These are phyloP conservation scores for Lathamus discolor DNA, from an alignment of 2,113 vertebrate genomes.

Conservation along the genomic window DNA sequence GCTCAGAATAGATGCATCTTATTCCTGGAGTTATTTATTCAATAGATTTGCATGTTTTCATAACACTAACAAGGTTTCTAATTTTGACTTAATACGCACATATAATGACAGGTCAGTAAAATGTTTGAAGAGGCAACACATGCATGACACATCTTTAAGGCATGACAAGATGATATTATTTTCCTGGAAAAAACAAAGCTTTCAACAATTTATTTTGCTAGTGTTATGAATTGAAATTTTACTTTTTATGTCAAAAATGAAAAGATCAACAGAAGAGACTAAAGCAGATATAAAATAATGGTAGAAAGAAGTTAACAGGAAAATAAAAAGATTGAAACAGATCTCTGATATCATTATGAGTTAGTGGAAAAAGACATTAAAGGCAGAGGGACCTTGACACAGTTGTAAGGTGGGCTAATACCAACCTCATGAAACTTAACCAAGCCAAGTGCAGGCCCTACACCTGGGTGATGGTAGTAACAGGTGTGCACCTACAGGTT, in stretches of 20 bases:
- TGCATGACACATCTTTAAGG: not conserved
- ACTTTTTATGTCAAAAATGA: not conserved
- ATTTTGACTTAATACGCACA: not conserved
- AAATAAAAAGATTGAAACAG: not conserved
- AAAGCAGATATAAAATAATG: not conserved
- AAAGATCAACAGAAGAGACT: not conserved
- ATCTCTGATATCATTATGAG: not conserved
- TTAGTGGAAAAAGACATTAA: not conserved
- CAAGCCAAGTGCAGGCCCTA: not conserved
- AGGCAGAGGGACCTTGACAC: not conserved
- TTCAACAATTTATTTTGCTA: not conserved
- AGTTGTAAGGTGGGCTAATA: not conserved
- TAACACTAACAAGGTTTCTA: not conserved
- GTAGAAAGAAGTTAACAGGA: not conserved
- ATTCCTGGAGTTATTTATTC: not conserved
- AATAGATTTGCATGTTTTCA: not conserved
- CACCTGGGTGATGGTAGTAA: not conserved
- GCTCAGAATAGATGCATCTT: not conserved
- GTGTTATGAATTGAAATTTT: not conserved
- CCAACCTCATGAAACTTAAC: not conserved
- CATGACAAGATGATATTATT: not conserved
- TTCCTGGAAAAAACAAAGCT: not conserved
- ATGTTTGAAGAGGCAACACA: not conserved
- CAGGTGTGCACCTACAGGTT: not conserved
- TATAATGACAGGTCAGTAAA: not conserved